These are phyloP conservation scores for Onychomys leucogaster DNA, from an alignment of 2,797 vertebrate genomes.

Conservation along the genomic window DNA sequence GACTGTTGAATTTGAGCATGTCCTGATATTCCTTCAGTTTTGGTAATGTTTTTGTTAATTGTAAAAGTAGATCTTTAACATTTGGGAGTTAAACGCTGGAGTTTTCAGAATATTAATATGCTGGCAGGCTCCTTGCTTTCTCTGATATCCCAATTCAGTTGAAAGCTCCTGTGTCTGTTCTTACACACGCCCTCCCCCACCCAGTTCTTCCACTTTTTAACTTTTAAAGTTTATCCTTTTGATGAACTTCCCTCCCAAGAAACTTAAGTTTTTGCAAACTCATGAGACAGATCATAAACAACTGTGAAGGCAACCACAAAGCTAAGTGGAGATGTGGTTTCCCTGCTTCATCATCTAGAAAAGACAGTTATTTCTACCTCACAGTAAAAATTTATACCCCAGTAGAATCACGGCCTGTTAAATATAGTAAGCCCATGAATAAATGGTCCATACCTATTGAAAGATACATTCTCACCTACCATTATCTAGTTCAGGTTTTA, in stretches of 20 bases:
- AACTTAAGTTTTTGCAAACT: conserved; percentile 61
- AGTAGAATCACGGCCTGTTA: conserved; percentile 46
- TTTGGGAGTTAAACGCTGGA: conserved; percentile 30
- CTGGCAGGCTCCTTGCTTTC: conserved; percentile 30
- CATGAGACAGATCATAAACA: conserved; percentile 57
- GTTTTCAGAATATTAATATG: conserved; percentile 42
- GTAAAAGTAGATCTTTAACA: conserved; percentile 46
- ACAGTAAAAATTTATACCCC: conserved; percentile 50
- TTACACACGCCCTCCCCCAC: neutral
- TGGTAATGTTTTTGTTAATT: conserved; percentile 19
- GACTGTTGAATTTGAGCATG: conserved; percentile 57
- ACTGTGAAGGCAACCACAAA: conserved; percentile 65
- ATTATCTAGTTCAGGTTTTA: conserved; percentile 78
- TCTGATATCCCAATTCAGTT: neutral
- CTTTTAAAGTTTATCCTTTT: conserved; percentile 65
- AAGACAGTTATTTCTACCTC: conserved; percentile 46
- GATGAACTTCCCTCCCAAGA: neutral
- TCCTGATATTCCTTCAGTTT: conserved; percentile 8
- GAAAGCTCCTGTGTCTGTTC: neutral
- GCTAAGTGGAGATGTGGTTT: conserved; percentile 68
- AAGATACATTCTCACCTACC: conserved; percentile 69
- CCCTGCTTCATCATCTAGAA: neutral
- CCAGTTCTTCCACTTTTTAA: conserved; percentile 32
- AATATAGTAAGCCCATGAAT: conserved; percentile 20
- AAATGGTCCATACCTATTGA: neutral